These are phyloP conservation scores for Eretmochelys imbricata DNA, from an alignment of 2,113 vertebrate species.

Conservation along the genomic window DNA sequence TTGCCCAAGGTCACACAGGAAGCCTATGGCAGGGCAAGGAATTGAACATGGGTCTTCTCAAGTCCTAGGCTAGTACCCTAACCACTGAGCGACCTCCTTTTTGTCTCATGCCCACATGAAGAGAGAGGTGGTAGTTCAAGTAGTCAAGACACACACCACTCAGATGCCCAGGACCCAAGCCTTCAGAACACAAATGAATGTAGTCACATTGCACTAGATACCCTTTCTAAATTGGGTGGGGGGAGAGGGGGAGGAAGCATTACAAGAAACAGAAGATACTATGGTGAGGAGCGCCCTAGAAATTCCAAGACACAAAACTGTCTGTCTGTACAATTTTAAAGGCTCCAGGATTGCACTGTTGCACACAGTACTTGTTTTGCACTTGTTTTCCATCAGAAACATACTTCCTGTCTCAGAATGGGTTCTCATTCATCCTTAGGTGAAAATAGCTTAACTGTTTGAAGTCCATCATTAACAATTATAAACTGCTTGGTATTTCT, in stretches of 20 bases:
- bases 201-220: neutral
- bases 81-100: neutral
- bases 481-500: neutral
- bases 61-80: neutral
- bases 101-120: accelerated
- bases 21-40: neutral
- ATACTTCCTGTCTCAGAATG: neutral
- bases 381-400: neutral
- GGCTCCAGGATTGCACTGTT: neutral
- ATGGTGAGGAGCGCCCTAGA: neutral
- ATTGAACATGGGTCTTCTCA: neutral
- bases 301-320: neutral
- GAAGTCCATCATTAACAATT: neutral
- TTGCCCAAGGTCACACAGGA: neutral
- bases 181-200: accelerated
- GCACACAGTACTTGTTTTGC: neutral
- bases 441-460: neutral
- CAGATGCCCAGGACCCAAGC: accelerated
- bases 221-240: neutral
- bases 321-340: neutral
- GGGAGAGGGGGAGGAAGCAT: neutral
- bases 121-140: neutral
- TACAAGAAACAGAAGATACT: neutral
- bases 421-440: neutral
- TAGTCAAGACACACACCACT: neutral